Conservation (phyloP, 2,797 vertebrate genomes). For the Netta rufina region DNA sequence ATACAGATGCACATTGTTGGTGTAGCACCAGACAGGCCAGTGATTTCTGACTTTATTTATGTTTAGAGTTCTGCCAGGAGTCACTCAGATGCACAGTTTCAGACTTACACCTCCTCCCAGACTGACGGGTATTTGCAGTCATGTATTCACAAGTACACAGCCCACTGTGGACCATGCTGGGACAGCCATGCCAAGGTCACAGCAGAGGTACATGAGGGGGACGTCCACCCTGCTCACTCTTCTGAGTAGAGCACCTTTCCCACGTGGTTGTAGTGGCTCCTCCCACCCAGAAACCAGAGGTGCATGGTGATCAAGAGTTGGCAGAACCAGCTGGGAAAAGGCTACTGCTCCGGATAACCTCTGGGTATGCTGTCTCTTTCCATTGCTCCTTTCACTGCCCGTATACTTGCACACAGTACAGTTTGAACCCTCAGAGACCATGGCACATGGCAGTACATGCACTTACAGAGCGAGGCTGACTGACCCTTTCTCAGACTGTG, state of each 20-base stretch:
- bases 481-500: not conserved
- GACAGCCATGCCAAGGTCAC: not conserved
- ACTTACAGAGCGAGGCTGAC: not conserved
- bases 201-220: not conserved
- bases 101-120: not conserved
- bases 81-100: not conserved
- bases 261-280: not conserved
- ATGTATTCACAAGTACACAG: not conserved
- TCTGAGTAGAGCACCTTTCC: not conserved
- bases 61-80: constrained; percentile 18
- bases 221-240: not conserved
- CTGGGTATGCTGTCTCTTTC: not conserved
- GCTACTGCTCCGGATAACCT: not conserved
- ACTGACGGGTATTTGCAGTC: not conserved
- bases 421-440: not conserved
- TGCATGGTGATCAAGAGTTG: not conserved
- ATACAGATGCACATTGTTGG: not conserved
- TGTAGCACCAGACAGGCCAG: not conserved
- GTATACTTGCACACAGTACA: not conserved
- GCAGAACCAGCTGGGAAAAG: not conserved
- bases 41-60: not conserved
- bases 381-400: not conserved
- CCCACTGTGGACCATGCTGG: not conserved
- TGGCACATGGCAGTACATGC: not conserved
- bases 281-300: not conserved